These are phyloP conservation scores for Chromis chromis DNA, from an alignment of 2,797 vertebrate genomes.

Conservation along the genomic window DNA sequence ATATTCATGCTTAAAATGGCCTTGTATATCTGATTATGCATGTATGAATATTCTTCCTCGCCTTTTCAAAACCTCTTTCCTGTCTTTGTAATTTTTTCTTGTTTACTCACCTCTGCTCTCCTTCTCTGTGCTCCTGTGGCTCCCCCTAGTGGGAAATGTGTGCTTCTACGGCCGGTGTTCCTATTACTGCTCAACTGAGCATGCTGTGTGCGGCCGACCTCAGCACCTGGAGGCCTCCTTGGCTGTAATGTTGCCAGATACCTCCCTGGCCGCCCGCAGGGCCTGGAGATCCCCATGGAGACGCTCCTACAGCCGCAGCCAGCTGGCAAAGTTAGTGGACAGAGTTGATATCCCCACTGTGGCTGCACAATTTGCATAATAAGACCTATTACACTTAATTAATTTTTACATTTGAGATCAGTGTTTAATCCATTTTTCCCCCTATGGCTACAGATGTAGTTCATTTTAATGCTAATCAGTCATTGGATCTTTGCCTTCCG, in stretches of 20 bases:
- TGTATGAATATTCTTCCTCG: constrained; percentile 3
- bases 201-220: constrained; percentile 89
- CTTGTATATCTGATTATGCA: constrained; percentile 24
- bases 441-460: not conserved
- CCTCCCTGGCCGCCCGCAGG: constrained; percentile 81
- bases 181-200: constrained; percentile 92
- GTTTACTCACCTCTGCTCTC: not conserved
- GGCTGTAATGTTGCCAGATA: constrained; percentile 88
- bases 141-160: constrained; percentile 85
- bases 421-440: not conserved
- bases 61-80: constrained; percentile 21
- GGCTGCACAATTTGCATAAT: too few relatives aligned
- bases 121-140: constrained; percentile 41
- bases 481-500: too few relatives aligned
- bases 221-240: constrained; percentile 87
- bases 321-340: constrained; percentile 87
- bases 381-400: too few relatives aligned
- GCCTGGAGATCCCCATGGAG: constrained; percentile 92
- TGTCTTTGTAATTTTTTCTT: not conserved
- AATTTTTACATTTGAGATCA: too few relatives aligned
- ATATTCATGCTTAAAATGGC: constrained; percentile 9
- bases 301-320: constrained; percentile 91
- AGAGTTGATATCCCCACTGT: too few relatives aligned
- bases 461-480: not conserved
- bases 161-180: constrained; percentile 92